Conservation (phyloP, 2,797 vertebrate genomes). For the Schizopygopsis pylzovi region DNA sequence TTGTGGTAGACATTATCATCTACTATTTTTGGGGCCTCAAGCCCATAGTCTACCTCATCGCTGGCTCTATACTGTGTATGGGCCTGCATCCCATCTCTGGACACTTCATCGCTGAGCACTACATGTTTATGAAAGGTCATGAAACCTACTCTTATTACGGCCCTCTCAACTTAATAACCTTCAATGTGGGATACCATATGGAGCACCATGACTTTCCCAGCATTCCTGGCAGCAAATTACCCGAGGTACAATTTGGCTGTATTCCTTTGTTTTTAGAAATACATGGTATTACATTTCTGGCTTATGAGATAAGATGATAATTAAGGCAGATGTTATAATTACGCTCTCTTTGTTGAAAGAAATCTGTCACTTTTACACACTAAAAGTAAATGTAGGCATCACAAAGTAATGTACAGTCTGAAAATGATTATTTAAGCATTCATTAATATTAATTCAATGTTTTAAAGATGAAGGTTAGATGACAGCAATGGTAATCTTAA, state of each 20-base stretch:
- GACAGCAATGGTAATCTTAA: background rate
- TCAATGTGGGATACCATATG: conserved; percentile 97
- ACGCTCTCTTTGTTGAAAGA: background rate
- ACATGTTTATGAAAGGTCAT: conserved; percentile 94
- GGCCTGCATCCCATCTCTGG: conserved; percentile 97
- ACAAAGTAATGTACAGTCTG: background rate
- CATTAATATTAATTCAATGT: background rate
- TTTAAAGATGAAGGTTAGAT: background rate
- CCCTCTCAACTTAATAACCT: conserved; percentile 91
- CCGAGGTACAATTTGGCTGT: conserved; percentile 79
- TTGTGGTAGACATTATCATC: conserved; percentile 79
- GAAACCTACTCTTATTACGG: conserved; percentile 99
- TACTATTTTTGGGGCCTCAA: conserved; percentile 89
- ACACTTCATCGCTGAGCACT: conserved; percentile 98
- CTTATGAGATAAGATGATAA: background rate
- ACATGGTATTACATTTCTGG: background rate
- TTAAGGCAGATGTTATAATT: background rate
- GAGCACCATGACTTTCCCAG: conserved; percentile 99
- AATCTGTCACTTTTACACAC: background rate
- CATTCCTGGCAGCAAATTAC: conserved; percentile 92
- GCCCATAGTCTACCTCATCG: conserved; percentile 89
- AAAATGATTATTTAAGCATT: background rate
- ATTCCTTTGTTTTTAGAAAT: background rate
- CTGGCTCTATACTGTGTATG: conserved; percentile 90
- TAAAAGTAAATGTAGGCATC: background rate